Evolutionary conservation across 2,888 invertebrate species (phyloP).

Genomic region (Ophonus ardosiacus): DNA sequence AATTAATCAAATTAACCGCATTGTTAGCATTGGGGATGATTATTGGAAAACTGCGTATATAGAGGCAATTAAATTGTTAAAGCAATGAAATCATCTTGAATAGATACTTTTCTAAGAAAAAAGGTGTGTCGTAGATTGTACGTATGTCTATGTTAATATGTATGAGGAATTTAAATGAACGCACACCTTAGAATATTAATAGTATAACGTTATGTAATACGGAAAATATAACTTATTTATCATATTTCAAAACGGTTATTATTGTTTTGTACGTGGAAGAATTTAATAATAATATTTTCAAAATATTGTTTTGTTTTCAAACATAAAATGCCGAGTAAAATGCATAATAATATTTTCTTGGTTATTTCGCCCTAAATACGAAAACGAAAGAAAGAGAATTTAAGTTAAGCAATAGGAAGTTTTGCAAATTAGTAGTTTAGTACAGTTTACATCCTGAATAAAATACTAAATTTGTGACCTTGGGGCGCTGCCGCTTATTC

Average conservation of each 20-base stretch:
- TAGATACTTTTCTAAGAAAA: background rate
- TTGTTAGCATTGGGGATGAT: background rate
- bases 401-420: too few species aligned
- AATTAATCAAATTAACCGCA: background rate
- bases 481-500: too few species aligned
- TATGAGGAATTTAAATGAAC: background rate
- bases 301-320: background rate
- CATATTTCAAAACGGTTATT: background rate
- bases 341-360: too few species aligned
- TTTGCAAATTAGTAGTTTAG: too few species aligned
- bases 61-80: background rate
- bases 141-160: background rate
- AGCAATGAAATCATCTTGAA: background rate
- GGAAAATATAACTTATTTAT: background rate
- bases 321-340: background rate
- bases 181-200: background rate
- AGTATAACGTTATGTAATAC: background rate
- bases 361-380: too few species aligned
- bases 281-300: background rate
- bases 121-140: background rate
- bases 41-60: background rate
- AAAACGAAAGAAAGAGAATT: too few species aligned
- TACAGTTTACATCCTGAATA: too few species aligned
- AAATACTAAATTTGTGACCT: too few species aligned
- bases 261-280: background rate